Evolutionary conservation across 1,140 invertebrate genomes (phyloP).

Genomic region (Trialeurodes vaporariorum): DNA sequence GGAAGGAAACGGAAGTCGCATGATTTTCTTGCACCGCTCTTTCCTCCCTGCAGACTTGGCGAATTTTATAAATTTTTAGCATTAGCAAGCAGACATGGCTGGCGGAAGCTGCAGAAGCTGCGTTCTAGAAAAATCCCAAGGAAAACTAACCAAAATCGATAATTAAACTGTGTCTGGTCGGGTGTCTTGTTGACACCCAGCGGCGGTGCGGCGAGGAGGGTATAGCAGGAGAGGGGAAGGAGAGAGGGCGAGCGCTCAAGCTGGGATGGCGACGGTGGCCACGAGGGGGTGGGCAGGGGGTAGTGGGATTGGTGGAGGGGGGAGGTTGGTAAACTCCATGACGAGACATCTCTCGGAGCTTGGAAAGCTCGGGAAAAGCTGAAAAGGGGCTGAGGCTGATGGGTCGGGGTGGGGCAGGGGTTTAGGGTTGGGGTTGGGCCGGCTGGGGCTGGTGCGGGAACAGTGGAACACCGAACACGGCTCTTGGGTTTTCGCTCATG

Average conservation of each 20-base stretch:
- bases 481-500: background rate
- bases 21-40: no score
- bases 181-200: background rate
- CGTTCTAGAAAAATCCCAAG: background rate
- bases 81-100: background rate
- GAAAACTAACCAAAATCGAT: background rate
- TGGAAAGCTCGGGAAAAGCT: background rate
- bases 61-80: background rate
- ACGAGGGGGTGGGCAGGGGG: background rate
- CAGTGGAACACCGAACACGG: background rate
- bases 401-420: no score
- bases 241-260: background rate
- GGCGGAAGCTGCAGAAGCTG: background rate
- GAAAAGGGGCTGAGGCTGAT: background rate
- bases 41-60: no score
- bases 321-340: background rate
- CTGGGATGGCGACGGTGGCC: background rate
- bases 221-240: background rate
- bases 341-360: background rate
- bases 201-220: background rate
- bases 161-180: background rate
- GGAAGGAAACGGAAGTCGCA: no score
- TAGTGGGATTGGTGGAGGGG: no score
- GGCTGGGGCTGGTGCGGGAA: background rate
- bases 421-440: no score